phyloP scores from a whole-genome alignment of 1,140 invertebrate species.

The Hestina assimilis region DNA sequence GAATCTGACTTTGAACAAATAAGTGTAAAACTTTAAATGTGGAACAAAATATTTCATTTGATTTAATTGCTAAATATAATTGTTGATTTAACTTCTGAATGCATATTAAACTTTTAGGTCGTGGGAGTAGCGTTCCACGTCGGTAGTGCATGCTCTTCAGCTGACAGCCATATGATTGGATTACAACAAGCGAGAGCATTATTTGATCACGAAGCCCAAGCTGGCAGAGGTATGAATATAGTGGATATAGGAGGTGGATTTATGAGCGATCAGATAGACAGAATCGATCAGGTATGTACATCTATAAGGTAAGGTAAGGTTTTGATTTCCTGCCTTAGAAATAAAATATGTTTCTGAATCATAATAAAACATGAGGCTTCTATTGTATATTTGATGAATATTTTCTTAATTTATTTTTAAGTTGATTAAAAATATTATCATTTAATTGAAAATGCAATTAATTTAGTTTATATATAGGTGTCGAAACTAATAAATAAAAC shows the following conservation, averaged over 20 bases:
- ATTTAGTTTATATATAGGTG: slow-evolving; percentile 24
- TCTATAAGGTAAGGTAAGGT: not conserved
- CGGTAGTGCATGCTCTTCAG: slow-evolving; percentile 36
- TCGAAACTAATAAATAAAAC: slow-evolving; percentile 33
- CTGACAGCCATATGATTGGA: slow-evolving; percentile 30
- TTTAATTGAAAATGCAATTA: not conserved
- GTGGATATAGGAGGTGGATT: slow-evolving; percentile 47
- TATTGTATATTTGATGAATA: too few species aligned
- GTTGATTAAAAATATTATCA: too few species aligned
- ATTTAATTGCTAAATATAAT: too few species aligned
- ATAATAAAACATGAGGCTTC: too few species aligned
- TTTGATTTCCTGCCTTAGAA: too few species aligned
- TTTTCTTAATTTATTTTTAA: too few species aligned
- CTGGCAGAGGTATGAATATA: slow-evolving; percentile 33
- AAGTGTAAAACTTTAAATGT: too few species aligned
- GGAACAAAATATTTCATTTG: too few species aligned
- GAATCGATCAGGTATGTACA: slow-evolving; percentile 32
- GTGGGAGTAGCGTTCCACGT: slow-evolving; percentile 47
- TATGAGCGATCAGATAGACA: slow-evolving; percentile 33
- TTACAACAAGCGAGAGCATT: slow-evolving; percentile 25
- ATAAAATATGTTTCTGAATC: too few species aligned
- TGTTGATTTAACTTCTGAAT: too few species aligned
- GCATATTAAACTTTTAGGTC: too few species aligned
- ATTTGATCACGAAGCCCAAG: slow-evolving; percentile 18
- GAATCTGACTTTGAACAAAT: too few species aligned